A percentile compares a stretch with the other conserved stretches of the same genome.
phyloP scores from a whole-genome alignment of 1,140 invertebrate species.

The Episyrphus balteatus region DNA sequence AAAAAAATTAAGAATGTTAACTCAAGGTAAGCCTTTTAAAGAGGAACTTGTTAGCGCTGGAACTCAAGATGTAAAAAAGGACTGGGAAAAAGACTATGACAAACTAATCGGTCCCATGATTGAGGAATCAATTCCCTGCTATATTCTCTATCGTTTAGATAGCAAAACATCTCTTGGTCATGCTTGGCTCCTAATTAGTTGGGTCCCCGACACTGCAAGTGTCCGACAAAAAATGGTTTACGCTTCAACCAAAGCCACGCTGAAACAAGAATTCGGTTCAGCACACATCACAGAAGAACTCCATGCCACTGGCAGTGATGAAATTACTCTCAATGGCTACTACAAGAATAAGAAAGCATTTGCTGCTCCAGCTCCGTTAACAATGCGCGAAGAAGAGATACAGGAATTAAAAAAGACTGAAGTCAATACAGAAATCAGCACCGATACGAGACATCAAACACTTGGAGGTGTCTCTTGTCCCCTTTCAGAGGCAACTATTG shows the following conservation, averaged over 20 bases:
- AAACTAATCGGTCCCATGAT: conserved; percentile 63
- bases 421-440: conserved; percentile 62
- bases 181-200: conserved; percentile 91
- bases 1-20: conserved; percentile 1
- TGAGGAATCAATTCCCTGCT: conserved; percentile 83
- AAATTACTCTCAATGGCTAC: conserved; percentile 73
- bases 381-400: conserved; percentile 79
- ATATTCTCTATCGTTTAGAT: conserved; percentile 85
- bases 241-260: conserved; percentile 94
- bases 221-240: conserved; percentile 97
- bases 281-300: conserved; percentile 66
- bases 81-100: conserved; percentile 86
- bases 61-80: conserved; percentile 52
- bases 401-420: conserved; percentile 67
- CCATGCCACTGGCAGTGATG: conserved; percentile 48
- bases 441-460: conserved; percentile 82
- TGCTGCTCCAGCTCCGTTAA: conserved; percentile 76
- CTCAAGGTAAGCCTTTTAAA: conserved; percentile 36
- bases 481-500: conserved; percentile 66
- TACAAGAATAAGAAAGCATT: conserved; percentile 64
- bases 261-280: conserved; percentile 89
- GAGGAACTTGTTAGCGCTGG: conserved; percentile 65
- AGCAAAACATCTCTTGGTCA: conserved; percentile 64
- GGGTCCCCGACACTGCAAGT: conserved; percentile 83
- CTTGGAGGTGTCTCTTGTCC: conserved; percentile 88